phyloP scores from a whole-genome alignment of 37 sponge, comb jelly and placozoan species.

The Aphrocallistes beatrix region DNA sequence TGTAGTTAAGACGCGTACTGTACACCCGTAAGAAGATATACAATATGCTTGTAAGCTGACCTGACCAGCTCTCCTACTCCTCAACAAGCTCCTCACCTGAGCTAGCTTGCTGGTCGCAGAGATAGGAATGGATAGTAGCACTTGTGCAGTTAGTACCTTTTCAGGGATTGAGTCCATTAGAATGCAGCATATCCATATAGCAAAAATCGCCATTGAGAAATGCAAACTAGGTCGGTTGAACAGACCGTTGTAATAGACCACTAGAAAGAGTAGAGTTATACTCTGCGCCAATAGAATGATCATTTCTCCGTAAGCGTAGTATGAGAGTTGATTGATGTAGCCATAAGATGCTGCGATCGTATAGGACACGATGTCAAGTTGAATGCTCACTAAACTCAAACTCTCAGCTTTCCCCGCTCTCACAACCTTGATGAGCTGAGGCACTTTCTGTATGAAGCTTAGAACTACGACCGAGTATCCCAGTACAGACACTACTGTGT shows the following conservation, averaged over 20 bases:
- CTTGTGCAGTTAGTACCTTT: not conserved
- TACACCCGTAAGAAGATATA: not conserved
- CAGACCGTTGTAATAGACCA: not conserved
- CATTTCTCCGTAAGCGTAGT: not conserved
- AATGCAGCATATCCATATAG: not conserved
- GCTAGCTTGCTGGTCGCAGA: not conserved
- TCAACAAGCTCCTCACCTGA: not conserved
- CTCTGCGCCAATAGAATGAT: not conserved
- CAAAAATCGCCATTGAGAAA: not conserved
- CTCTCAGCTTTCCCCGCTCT: not conserved
- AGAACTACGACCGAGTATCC: not conserved
- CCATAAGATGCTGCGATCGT: slow-evolving; percentile 1
- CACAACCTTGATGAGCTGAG: not conserved
- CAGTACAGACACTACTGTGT: not conserved
- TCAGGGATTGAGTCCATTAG: not conserved
- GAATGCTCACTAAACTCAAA: not conserved
- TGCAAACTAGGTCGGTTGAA: not conserved
- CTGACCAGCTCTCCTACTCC: not conserved
- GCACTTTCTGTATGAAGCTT: not conserved
- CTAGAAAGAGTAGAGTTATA: not conserved
- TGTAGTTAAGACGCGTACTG: not conserved
- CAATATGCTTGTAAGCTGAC: not conserved
- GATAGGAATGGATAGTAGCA: not conserved
- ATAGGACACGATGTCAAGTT: not conserved
- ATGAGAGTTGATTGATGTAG: not conserved